phyloP scores from a whole-genome alignment of 2,113 vertebrate genomes.

The Proterorhinus semilunaris region DNA sequence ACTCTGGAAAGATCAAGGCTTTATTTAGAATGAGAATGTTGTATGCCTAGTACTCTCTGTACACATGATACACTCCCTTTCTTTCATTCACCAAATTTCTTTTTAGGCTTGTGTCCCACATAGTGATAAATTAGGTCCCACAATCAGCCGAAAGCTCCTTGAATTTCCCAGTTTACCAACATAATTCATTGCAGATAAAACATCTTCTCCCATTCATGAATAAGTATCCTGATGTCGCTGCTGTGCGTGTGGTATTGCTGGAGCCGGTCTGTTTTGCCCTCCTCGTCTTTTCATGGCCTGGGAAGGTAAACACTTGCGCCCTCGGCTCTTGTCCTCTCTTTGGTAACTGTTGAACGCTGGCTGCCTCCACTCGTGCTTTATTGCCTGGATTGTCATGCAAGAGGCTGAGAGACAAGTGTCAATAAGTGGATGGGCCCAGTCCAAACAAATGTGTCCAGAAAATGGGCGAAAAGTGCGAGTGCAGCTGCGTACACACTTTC shows the following conservation, averaged over 20 bases:
- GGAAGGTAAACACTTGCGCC: conserved; percentile 77
- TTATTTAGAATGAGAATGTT: too few species aligned
- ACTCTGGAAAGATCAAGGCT: too few species aligned
- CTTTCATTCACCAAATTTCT: too few species aligned
- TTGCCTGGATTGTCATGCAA: conserved; percentile 76
- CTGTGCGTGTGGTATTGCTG: conserved; percentile 28
- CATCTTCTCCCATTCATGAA: background rate
- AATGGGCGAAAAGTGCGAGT: conserved; percentile 57
- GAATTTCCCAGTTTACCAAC: background rate
- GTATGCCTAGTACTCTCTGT: too few species aligned
- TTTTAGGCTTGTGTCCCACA: too few species aligned
- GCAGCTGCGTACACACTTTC: conserved; percentile 74
- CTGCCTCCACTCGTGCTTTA: conserved; percentile 74
- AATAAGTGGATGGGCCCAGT: conserved; percentile 73
- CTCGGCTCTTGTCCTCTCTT: conserved; percentile 68
- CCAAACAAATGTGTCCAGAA: conserved; percentile 68
- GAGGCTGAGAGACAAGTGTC: conserved; percentile 71
- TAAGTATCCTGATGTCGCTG: conserved; percentile 10
- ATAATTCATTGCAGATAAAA: background rate
- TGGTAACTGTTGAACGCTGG: conserved; percentile 73
- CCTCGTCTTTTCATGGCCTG: conserved; percentile 68
- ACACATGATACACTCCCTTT: too few species aligned
- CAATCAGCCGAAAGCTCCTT: background rate
- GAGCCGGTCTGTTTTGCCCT: conserved; percentile 28
- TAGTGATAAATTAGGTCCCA: background rate